These are phyloP conservation scores for Maconellicoccus hirsutus DNA, from an alignment of 1,140 invertebrate genomes.

Conservation along the genomic window DNA sequence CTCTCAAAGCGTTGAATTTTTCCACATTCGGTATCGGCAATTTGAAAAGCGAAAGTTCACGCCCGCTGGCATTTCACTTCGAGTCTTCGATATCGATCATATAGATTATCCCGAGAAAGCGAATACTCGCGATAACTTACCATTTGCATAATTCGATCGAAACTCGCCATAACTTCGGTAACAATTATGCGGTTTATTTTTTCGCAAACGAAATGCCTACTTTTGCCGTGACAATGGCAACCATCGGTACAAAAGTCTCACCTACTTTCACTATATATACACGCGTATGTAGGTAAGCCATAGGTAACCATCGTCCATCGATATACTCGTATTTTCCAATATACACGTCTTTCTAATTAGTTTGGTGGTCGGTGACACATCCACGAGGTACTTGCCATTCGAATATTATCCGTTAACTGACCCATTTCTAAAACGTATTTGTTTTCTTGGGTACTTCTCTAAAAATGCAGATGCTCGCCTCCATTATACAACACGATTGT, in stretches of 20 bases:
- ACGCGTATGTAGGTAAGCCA: too few relatives aligned
- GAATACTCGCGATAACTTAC: neutral
- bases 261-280: neutral
- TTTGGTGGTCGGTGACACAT: neutral
- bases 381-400: neutral
- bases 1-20: too few relatives aligned
- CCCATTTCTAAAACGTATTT: neutral
- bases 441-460: neutral
- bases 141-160: neutral
- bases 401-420: conserved; percentile 1
- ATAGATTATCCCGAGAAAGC: neutral
- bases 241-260: neutral
- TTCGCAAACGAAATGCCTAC: too few relatives aligned
- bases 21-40: neutral
- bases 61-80: neutral
- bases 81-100: neutral
- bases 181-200: too few relatives aligned
- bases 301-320: neutral
- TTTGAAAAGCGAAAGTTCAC: neutral
- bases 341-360: neutral
- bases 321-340: neutral
- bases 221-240: too few relatives aligned
- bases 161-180: neutral
- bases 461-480: too few relatives aligned
- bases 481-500: too few relatives aligned